Percentiles rank a stretch among this genome's conserved stretches.
Conservation (phyloP, 1,140 invertebrate genomes). For the Ostrea edulis region DNA sequence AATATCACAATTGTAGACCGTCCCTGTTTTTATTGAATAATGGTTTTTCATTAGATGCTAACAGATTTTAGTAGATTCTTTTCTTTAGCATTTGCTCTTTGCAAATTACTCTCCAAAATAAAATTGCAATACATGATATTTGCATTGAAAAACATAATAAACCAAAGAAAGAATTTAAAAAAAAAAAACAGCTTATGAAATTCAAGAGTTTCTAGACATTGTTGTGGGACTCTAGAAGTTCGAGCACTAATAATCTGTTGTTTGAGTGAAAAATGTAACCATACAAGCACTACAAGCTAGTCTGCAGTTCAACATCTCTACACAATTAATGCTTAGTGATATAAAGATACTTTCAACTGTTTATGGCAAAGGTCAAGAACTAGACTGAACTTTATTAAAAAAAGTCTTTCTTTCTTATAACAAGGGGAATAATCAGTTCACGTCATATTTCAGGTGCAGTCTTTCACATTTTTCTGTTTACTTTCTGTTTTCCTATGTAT, state of each 20-base stretch:
- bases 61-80: background rate
- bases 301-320: background rate
- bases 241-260: background rate
- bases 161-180: background rate
- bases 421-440: background rate
- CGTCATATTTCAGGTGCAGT: constrained; percentile 5
- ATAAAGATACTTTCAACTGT: background rate
- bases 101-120: no score
- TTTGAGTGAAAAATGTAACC: constrained; percentile 2
- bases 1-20: background rate
- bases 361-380: background rate
- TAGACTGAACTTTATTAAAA: background rate
- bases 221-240: background rate
- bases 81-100: background rate
- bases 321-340: background rate
- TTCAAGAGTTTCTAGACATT: constrained; percentile 10
- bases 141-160: background rate
- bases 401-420: background rate
- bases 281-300: background rate
- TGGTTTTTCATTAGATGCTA: background rate
- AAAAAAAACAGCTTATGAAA: background rate
- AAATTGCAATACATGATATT: no score
- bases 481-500: background rate
- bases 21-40: background rate
- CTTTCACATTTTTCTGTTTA: background rate